A percentile compares a stretch with the other conserved stretches of the same genome.
phyloP scores from a whole-genome alignment of 2,113 vertebrate species.

The Cryptomyrus ogoouensis region DNA sequence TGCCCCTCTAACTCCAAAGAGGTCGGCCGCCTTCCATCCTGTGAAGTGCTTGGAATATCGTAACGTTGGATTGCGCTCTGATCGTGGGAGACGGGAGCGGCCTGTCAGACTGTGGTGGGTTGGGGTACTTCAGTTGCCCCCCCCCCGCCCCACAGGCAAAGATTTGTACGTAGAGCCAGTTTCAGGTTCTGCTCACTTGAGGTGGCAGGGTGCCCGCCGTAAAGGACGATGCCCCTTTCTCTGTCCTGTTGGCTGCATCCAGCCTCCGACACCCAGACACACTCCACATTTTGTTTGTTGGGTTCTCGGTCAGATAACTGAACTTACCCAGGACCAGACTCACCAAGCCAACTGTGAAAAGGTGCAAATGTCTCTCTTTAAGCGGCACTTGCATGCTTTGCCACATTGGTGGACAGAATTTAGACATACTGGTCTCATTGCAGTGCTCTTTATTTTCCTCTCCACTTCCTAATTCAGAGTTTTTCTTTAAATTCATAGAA shows the following conservation, averaged over 20 bases:
- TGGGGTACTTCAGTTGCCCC: not conserved
- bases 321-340: not conserved
- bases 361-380: conserved; percentile 50
- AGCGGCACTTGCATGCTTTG: conserved; percentile 19
- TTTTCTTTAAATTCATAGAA: conserved; percentile 51
- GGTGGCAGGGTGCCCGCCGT: conserved; percentile 37
- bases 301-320: not conserved
- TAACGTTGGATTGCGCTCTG: not conserved
- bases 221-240: conserved; percentile 35
- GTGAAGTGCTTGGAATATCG: not conserved
- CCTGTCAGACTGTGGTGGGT: not conserved
- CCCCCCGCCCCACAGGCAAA: not conserved
- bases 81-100: not conserved
- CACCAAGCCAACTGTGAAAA: conserved; percentile 42
- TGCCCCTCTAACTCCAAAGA: not conserved
- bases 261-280: not conserved
- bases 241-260: conserved; percentile 33
- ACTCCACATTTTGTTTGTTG: conserved; percentile 11
- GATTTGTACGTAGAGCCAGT: not conserved
- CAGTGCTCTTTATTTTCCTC: conserved; percentile 45
- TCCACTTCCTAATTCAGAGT: conserved; percentile 29
- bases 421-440: conserved; percentile 45
- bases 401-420: conserved; percentile 50
- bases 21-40: not conserved
- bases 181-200: not conserved